A percentile compares a stretch with the other conserved stretches of the same genome.
phyloP scores from a whole-genome alignment of 2,888 invertebrate genomes.

The Lasioglossum oenotherae region DNA sequence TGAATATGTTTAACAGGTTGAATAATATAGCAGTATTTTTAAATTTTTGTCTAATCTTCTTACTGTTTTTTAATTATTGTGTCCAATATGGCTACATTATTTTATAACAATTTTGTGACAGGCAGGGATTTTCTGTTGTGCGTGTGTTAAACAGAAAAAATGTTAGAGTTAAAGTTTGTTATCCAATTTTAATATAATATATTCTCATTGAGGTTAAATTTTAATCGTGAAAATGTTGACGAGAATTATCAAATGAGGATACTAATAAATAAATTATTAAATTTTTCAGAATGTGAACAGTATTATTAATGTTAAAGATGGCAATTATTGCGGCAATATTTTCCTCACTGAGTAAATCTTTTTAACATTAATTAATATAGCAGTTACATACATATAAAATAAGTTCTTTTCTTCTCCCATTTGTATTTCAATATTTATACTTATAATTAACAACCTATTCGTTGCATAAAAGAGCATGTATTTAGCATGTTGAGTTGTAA shows the following conservation, averaged over 20 bases:
- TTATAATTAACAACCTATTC: neutral
- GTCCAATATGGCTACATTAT: no score
- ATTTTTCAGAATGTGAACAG: neutral
- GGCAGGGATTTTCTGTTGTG: neutral
- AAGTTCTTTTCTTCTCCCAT: no score
- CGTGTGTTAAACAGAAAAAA: neutral
- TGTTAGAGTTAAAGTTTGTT: neutral
- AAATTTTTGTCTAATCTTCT: no score
- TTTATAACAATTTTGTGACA: neutral
- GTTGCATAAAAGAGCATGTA: neutral
- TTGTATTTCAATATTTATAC: no score
- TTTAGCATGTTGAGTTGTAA: neutral
- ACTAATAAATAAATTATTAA: neutral
- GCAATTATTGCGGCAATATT: no score
- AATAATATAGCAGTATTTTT: no score
- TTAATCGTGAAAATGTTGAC: neutral
- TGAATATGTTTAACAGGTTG: no score
- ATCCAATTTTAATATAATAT: neutral
- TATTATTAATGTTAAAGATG: neutral
- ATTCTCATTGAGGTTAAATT: neutral
- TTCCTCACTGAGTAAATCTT: no score
- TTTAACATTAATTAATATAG: no score
- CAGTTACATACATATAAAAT: no score
- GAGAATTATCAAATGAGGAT: neutral
- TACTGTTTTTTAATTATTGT: neutral